Percentiles rank a stretch among this genome's conserved stretches.
Conservation (phyloP, 2,888 invertebrate species). For the Epistrophe grossulariae region DNA sequence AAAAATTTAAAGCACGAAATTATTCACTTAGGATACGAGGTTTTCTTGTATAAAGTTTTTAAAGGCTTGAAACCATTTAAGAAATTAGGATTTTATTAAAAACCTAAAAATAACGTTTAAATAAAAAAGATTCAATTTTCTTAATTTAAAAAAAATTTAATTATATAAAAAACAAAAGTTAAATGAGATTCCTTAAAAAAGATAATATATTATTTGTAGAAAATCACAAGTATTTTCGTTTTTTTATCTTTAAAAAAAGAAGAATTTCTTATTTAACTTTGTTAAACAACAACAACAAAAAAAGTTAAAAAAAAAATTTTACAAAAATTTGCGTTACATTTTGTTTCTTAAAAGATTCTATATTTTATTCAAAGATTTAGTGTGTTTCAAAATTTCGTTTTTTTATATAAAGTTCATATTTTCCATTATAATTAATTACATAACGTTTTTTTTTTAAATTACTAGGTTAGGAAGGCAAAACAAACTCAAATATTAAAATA, state of each 20-base stretch:
- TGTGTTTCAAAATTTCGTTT: conserved; percentile 32
- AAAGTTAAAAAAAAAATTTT: not conserved
- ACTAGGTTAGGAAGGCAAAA: conserved; percentile 28
- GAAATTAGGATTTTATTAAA: too few species aligned
- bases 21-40: too few species aligned
- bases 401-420: conserved; percentile 30
- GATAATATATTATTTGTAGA: not conserved
- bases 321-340: not conserved
- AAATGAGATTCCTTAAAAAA: not conserved
- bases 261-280: not conserved
- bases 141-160: not conserved
- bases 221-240: conserved; percentile 8
- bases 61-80: too few species aligned
- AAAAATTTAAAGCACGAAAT: not conserved
- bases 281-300: not conserved
- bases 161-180: not conserved
- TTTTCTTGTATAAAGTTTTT: too few species aligned
- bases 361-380: not conserved
- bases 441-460: not conserved
- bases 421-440: not conserved
- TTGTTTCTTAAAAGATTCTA: conserved; percentile 11
- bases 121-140: not conserved
- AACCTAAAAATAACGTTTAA: too few species aligned
- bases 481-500: conserved; percentile 20
- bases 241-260: not conserved